Percentiles rank a stretch among this genome's conserved stretches.
phyloP scores from a whole-genome alignment of 1,140 invertebrate species.

The Nautilus pompilius region DNA sequence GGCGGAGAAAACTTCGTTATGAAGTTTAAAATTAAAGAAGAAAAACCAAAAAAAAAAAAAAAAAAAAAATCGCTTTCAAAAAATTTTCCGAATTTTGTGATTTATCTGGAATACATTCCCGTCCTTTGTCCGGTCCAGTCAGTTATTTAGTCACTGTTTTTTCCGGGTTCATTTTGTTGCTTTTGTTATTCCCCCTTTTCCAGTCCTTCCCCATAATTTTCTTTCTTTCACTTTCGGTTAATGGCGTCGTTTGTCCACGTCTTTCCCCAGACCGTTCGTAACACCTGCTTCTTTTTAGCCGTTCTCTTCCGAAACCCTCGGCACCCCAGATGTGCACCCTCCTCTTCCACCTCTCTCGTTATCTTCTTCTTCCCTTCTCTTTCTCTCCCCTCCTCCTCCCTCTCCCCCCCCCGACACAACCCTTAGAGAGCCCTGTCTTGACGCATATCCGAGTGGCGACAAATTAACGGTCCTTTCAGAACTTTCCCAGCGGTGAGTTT shows the following conservation, averaged over 20 bases:
- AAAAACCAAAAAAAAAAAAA: too few relatives aligned
- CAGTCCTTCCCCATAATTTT: neutral
- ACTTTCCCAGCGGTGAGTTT: neutral
- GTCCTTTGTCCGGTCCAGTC: neutral
- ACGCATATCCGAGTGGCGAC: neutral
- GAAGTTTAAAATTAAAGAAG: too few relatives aligned
- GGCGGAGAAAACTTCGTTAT: too few relatives aligned
- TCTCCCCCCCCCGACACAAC: neutral
- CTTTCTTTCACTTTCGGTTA: conserved; percentile 1
- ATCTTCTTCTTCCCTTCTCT: neutral
- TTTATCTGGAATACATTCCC: too few relatives aligned
- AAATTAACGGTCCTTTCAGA: neutral
- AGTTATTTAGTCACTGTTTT: neutral
- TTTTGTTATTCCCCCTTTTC: conserved; percentile 1
- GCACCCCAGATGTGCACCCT: neutral
- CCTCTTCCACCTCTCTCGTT: neutral
- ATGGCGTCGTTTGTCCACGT: conserved; percentile 1
- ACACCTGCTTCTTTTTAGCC: neutral
- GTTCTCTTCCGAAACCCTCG: neutral
- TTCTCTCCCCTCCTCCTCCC: neutral
- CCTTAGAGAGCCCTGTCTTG: neutral
- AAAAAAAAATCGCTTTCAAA: too few relatives aligned
- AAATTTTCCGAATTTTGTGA: too few relatives aligned
- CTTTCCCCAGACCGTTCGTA: neutral
- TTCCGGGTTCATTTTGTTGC: neutral